Base-by-base conservation (phyloP, 2,888 invertebrate genomes). In the Latrodectus elegans region DNA sequence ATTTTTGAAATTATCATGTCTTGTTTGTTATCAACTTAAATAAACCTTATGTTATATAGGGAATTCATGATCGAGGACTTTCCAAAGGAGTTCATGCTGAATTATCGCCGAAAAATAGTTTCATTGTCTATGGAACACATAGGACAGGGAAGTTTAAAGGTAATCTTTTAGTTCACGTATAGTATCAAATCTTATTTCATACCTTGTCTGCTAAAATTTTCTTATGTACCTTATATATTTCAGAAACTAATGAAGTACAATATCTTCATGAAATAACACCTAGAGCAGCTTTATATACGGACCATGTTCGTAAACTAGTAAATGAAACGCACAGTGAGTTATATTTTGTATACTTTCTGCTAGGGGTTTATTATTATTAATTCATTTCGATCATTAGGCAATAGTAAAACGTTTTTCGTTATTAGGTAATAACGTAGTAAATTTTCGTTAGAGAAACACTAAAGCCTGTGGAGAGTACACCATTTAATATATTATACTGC, bases 311-410 rank as follows among this genome's bases (percentile, higher is more conserved):
- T 26, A 88, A 88, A 67, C 53, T 88, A 22, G 88, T 88, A 9
- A 84, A 88, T 26, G 88, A 88, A 76, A 72, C 84, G n/a, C 84
- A 80, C 53, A 77, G 88, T 88, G 80, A 79, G 88, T 84, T 12
- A 9, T 60, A 38, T 38, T 38, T 6, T 38, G 38, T 38, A 38
- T 38, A 38, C 38, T 38, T 6, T 6, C 38, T 38, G 38, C 22
- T 38, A 38, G 38, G 6, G 4, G 4, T 1, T 38, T 38, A 38
- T 38, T 38, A 38, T 38, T 38, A 38, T 38, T 38, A 38, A 6
- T 38, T 22, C n/a, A n/a, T n/a, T n/a, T n/a, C 22, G 22, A 1
- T 22, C 22, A 22, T 22, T 22, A 22, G 22, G 22, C 22, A 22
- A 22, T 22, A 22, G 22, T 22, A 22, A 22, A 22, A 22, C 22